Conservation (phyloP, 2,797 vertebrate species). For the Poeciliopsis infans region DNA sequence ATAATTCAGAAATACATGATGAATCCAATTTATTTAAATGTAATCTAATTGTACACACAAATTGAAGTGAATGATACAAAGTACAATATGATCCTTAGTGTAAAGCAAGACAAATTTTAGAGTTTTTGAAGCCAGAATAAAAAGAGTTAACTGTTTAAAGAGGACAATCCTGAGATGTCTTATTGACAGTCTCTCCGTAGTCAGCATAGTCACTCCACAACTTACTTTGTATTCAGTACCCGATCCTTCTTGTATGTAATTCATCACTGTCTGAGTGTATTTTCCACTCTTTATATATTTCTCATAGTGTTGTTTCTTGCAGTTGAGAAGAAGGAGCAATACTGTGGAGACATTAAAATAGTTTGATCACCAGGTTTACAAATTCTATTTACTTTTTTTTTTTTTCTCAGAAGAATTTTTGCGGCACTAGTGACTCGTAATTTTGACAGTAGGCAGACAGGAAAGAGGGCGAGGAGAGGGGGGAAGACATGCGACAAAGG, state of each 20-base stretch:
- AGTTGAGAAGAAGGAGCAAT: neutral
- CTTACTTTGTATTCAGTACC: slow-evolving; percentile 57
- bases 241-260: slow-evolving; percentile 84
- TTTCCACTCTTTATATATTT: too few relatives aligned
- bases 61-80: neutral
- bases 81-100: neutral
- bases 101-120: neutral
- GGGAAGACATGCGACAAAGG: too few relatives aligned
- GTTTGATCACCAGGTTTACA: neutral
- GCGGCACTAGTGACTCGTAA: too few relatives aligned
- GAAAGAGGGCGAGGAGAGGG: too few relatives aligned
- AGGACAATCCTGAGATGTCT: neutral
- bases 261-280: slow-evolving; percentile 76
- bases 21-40: neutral
- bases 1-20: neutral
- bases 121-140: neutral
- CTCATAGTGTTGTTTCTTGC: too few relatives aligned
- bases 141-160: neutral
- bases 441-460: too few relatives aligned
- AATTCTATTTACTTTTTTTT: neutral
- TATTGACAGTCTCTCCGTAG: neutral
- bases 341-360: neutral
- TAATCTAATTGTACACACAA: neutral
- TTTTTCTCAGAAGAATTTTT: too few relatives aligned
- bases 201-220: neutral